Evolutionary conservation across 2,797 vertebrate genomes (phyloP), one percentile per base, ranked within the genome.

Genomic region (Epinephelus awoara): DNA sequence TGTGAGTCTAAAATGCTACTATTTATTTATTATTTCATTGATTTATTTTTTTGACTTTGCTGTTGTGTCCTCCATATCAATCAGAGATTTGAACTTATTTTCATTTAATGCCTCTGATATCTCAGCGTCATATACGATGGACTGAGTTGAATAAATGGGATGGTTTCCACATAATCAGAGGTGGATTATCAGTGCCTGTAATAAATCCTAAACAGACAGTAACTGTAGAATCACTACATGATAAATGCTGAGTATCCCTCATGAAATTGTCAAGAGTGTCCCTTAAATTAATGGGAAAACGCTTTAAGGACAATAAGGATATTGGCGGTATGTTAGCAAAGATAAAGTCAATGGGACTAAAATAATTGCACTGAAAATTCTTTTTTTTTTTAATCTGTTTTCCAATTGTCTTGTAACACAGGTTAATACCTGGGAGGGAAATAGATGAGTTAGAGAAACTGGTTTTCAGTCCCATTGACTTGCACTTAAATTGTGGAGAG

Each of bases 171-270:
- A 38, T 67, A 93, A 89, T 93, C 86, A 92, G 69, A 94, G 91
- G 91, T 88, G 89, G 84, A 71, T 93, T 93, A 87, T 84, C 91
- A 93, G 93, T 96, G 94, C 93, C 95, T 96, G 94, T 92, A 91
- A 92, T 77, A 13, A 80, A 94, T 91, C 72, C 62, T 72, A 17
- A 72, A 75, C 90, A 94, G 88, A 88, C 92, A 86, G 68, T 54
- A 38, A 79, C 67, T 86, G 85, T 92, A 76, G 92, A 90, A 93
- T 94, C 64, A 72, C 76, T 93, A 88, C 86, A 86, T 91, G 82
- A 68, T 67, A 58, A 76, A 72, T 78, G 79, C 29, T 29, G 55
- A 54, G 17, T 54, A 3, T 62, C 56, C 64, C 57, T 58, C 7
- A 46, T 79, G 78, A 80, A 75, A 69, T 34, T n/a, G 14, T 72